phyloP scores from a whole-genome alignment of 2,797 vertebrate genomes.

The Echiichthys vipera region DNA sequence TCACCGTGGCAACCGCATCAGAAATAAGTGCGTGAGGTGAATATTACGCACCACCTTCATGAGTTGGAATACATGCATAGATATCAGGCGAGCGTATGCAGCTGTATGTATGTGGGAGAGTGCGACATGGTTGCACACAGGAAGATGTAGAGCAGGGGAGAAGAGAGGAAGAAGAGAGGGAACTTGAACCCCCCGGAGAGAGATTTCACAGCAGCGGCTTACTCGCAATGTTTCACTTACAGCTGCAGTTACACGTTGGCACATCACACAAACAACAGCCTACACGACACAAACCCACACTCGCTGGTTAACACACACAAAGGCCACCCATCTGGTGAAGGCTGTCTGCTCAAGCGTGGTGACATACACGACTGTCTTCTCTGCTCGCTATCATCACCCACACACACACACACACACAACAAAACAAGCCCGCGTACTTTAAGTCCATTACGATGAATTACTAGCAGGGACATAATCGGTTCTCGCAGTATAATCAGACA shows the following conservation, averaged over 20 bases:
- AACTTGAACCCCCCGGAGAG: constrained; percentile 24
- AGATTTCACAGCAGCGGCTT: constrained; percentile 30
- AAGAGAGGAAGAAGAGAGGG: neutral
- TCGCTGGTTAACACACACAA: neutral
- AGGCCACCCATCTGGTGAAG: constrained; percentile 6
- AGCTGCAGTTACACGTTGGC: constrained; percentile 30
- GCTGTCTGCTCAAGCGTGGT: constrained; percentile 9
- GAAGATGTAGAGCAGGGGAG: neutral
- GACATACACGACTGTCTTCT: constrained; percentile 9
- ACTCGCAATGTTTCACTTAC: constrained; percentile 29
- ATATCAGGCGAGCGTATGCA: neutral
- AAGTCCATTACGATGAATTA: constrained; percentile 16
- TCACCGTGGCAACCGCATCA: constrained; percentile 27
- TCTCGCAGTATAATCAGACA: constrained; percentile 21
- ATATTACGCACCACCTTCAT: neutral
- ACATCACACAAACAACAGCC: constrained; percentile 19
- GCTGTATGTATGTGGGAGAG: neutral
- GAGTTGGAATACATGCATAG: constrained; percentile 13
- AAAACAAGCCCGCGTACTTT: neutral
- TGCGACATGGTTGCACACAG: neutral
- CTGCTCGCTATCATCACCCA: neutral
- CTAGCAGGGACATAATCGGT: neutral
- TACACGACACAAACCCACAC: neutral
- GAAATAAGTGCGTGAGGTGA: constrained; percentile 6
- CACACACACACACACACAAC: neutral